Conservation (phyloP, 1,140 invertebrate genomes). For the Aleiodes sp. region DNA sequence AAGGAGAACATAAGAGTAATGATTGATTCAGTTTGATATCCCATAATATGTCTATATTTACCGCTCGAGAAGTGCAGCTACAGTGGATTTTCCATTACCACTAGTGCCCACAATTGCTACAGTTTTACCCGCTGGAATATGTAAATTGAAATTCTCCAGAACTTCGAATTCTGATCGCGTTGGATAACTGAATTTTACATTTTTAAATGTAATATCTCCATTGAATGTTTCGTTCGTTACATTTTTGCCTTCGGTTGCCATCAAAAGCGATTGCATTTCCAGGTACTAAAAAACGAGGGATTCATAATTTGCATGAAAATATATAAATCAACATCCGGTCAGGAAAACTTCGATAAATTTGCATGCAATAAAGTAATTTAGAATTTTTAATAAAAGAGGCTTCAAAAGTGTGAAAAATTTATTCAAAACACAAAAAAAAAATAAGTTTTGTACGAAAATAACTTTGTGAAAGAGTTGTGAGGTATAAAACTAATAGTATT, state of each 20-base stretch:
- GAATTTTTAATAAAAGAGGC: too few species aligned
- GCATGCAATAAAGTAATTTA: too few species aligned
- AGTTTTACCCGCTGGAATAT: conserved; percentile 85
- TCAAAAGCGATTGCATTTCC: conserved; percentile 76
- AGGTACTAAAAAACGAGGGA: conserved; percentile 75
- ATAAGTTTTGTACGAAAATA: too few species aligned
- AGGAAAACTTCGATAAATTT: too few species aligned
- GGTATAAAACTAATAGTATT: too few species aligned
- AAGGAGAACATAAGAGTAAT: too few species aligned
- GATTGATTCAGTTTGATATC: too few species aligned
- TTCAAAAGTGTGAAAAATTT: too few species aligned
- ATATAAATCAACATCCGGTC: too few species aligned
- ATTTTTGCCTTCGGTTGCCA: conserved; percentile 75
- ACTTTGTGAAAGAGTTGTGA: too few species aligned
- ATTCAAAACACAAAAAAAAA: too few species aligned
- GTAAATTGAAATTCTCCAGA: conserved; percentile 82
- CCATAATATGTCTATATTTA: conserved; percentile 52
- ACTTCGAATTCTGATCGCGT: conserved; percentile 82
- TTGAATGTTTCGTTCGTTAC: conserved; percentile 80
- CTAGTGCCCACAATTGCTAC: conserved; percentile 91
- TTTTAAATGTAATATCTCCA: conserved; percentile 85
- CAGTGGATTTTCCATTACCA: conserved; percentile 92
- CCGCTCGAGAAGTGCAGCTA: conserved; percentile 87
- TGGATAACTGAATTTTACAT: conserved; percentile 90
- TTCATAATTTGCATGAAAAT: too few species aligned